These are phyloP conservation scores for Passer domesticus DNA, from an alignment of 2,113 vertebrate species.

Conservation along the genomic window DNA sequence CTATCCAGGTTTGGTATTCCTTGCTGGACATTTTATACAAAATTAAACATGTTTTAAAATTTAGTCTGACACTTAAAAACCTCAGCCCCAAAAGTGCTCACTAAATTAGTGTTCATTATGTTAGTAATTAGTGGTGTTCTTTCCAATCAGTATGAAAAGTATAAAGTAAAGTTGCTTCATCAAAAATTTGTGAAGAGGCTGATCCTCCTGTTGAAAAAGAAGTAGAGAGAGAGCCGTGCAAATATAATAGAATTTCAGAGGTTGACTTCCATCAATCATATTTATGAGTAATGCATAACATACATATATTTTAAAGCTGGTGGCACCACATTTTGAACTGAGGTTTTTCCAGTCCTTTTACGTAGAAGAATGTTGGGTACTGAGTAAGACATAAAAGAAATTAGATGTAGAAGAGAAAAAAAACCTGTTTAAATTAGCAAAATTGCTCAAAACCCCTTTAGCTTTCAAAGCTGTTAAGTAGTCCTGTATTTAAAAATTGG, in stretches of 20 bases:
- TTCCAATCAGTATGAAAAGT: neutral
- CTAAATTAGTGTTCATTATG: neutral
- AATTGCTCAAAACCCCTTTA: neutral
- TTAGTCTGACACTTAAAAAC: neutral
- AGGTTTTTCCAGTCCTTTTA: neutral
- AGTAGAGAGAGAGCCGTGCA: neutral
- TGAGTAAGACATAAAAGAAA: neutral
- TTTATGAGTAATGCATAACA: neutral
- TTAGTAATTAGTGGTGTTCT: neutral
- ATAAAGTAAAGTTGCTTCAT: neutral
- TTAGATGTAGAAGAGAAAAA: neutral
- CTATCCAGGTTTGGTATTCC: neutral
- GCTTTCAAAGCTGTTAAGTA: neutral
- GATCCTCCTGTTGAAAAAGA: neutral
- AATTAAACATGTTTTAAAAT: neutral
- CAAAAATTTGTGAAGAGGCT: neutral
- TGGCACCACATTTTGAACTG: neutral
- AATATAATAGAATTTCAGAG: neutral
- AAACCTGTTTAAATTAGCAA: neutral
- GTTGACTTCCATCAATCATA: neutral
- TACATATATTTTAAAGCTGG: neutral
- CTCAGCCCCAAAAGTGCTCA: neutral
- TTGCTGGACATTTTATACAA: neutral
- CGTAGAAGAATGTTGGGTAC: neutral
- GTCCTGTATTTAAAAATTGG: neutral